These are phyloP conservation scores for Dicentrarchus labrax DNA, from an alignment of 2,113 vertebrate genomes.

Conservation along the genomic window DNA sequence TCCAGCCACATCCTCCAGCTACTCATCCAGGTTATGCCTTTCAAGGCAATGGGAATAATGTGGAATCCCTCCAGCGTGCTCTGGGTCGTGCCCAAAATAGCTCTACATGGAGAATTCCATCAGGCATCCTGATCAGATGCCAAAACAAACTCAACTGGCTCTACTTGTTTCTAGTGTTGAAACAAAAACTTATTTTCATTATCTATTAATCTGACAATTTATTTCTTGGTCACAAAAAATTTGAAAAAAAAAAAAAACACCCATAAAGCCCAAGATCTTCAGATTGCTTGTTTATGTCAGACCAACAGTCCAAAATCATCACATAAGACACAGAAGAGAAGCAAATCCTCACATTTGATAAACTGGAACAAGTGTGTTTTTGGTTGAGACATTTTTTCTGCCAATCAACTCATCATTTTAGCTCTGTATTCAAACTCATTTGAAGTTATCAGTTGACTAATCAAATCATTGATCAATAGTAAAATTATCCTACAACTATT, in stretches of 20 bases:
- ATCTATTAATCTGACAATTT: neutral
- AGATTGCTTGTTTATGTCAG: neutral
- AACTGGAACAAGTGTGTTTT: too few species aligned
- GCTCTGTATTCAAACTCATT: neutral
- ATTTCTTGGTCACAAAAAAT: neutral
- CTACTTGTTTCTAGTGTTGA: neutral
- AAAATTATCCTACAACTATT: neutral
- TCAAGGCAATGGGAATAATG: neutral
- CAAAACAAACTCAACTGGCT: slow-evolving; percentile 2
- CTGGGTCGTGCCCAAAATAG: neutral
- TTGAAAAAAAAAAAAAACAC: neutral
- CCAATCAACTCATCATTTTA: too few species aligned
- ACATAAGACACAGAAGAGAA: neutral
- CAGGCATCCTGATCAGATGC: neutral
- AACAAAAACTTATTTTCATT: neutral
- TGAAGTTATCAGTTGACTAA: accelerated
- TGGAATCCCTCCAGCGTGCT: slow-evolving; percentile 1
- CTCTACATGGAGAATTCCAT: neutral
- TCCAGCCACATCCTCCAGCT: neutral
- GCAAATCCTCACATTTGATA: too few species aligned
- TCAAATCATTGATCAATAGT: neutral
- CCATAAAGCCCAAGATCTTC: too few species aligned
- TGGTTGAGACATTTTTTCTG: too few species aligned
- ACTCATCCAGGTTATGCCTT: neutral
- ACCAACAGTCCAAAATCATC: neutral